Evolutionary conservation across 2,113 vertebrate genomes (phyloP).

Genomic region (Saccopteryx leptura): DNA sequence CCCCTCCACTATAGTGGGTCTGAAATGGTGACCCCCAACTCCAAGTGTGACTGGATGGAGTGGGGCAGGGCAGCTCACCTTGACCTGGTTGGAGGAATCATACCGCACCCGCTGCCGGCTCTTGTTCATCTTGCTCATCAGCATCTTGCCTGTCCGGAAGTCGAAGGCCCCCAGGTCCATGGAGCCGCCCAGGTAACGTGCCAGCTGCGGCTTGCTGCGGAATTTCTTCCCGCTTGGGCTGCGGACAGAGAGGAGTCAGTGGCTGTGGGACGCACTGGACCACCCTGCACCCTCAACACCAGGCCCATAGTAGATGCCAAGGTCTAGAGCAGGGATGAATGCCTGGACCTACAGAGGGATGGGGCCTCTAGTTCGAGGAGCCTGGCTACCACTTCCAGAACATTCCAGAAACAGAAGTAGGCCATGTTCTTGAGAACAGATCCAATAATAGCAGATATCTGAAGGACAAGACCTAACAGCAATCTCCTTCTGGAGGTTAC

Average conservation of each 20-base stretch:
- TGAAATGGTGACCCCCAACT: too few species aligned
- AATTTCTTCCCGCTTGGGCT: slow-evolving; percentile 99
- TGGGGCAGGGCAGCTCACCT: slow-evolving; percentile 87
- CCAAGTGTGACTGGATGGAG: background rate
- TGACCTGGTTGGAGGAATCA: slow-evolving; percentile 96
- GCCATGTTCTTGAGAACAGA: background rate
- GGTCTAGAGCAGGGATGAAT: background rate
- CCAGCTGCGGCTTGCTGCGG: slow-evolving; percentile 98
- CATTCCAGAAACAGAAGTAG: background rate
- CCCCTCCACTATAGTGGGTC: background rate
- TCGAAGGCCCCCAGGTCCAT: slow-evolving; percentile 98
- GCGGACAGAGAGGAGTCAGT: slow-evolving; percentile 50
- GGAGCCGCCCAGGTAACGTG: slow-evolving; percentile 97
- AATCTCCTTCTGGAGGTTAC: background rate
- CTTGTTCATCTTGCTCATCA: slow-evolving; percentile 98
- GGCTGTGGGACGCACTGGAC: background rate
- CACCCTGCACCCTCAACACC: accelerated
- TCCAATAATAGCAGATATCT: background rate
- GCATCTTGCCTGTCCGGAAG: slow-evolving; percentile 98
- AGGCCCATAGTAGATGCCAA: background rate
- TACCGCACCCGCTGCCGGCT: slow-evolving; percentile 97
- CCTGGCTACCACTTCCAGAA: background rate
- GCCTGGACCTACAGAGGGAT: background rate
- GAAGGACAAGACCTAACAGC: background rate
- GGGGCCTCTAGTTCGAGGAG: background rate